Base-by-base conservation (phyloP, 2,113 vertebrate genomes). In the Syngnathus typhle region DNA sequence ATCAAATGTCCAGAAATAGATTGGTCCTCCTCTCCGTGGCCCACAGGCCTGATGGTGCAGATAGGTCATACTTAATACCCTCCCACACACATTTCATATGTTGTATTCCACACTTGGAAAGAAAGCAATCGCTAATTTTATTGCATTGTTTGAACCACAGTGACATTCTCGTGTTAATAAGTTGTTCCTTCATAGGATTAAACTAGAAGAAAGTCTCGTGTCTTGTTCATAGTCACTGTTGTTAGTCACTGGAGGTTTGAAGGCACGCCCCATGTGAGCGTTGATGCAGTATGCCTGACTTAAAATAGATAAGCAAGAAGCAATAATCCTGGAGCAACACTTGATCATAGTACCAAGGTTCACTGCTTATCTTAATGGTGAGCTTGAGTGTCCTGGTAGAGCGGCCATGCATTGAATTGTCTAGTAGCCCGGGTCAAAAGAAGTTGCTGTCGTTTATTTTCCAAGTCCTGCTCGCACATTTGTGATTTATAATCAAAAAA, bases 1-100 rank as follows among this genome's bases (percentile, higher is more conserved):
- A 78, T 84, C 77, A 83, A 88, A 83, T 88, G 81, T 86, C 63
- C 77, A 75, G 73, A 80, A 84, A 86, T 86, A 80, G 82, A 66
- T 2, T 1, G 21, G 58, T 4, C 60, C 64, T 60, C 37, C 64
- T 55, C 61, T 77, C 51, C 7, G 46, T 19, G 61, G 18, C 47
- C 56, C 18, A 19, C 63, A 56, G 43, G 63, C 61, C 64, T 62
- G 43, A 49, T 63, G 58, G 54, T 38, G 32, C 39, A 69, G 60
- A 71, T 73, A 81, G 71, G 70, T 77, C 82, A 66, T 66, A 68
- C 49, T 60, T 64, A 27, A 73, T 54, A 44, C 51, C 41, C 64
- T 62, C 39, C 27, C 27, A 3, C 60, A 72, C 43, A 70, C 15
- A 21, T 12, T 37, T 66, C 27, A 18, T 64, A 21, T 36, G 13